Conservation (phyloP, 2,113 vertebrate species). For the Thalassarche chlororhynchos region DNA sequence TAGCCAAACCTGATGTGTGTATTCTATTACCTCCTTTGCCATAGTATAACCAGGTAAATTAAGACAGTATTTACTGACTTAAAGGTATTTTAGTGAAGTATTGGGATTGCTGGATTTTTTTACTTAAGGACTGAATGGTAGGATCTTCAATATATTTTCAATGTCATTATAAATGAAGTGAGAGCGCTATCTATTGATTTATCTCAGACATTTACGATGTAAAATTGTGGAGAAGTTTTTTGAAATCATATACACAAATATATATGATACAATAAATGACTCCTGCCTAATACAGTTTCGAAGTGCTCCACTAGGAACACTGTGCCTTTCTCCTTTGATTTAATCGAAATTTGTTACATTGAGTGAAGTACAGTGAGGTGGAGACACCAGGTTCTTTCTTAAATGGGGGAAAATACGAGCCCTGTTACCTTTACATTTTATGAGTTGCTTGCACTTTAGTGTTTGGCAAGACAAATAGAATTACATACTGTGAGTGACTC, state of each 20-base stretch:
- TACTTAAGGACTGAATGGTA: background rate
- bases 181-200: background rate
- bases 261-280: background rate
- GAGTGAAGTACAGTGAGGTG: slow-evolving; percentile 30
- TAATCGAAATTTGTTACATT: slow-evolving; percentile 62
- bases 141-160: background rate
- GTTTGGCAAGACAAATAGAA: slow-evolving; percentile 87
- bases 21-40: background rate
- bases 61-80: background rate
- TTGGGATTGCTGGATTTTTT: background rate
- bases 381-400: slow-evolving; percentile 43
- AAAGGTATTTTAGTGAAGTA: background rate
- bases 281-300: background rate
- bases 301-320: background rate
- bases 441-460: slow-evolving; percentile 76
- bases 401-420: slow-evolving; percentile 68
- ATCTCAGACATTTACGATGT: background rate
- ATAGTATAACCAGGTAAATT: background rate
- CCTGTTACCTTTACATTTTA: slow-evolving; percentile 77
- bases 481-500: slow-evolving; percentile 81
- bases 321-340: slow-evolving; percentile 40
- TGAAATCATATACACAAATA: background rate
- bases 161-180: background rate
- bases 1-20: background rate
- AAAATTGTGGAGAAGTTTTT: background rate